Conservation (phyloP, 2,888 invertebrate species). For the Smittia aterrima region DNA sequence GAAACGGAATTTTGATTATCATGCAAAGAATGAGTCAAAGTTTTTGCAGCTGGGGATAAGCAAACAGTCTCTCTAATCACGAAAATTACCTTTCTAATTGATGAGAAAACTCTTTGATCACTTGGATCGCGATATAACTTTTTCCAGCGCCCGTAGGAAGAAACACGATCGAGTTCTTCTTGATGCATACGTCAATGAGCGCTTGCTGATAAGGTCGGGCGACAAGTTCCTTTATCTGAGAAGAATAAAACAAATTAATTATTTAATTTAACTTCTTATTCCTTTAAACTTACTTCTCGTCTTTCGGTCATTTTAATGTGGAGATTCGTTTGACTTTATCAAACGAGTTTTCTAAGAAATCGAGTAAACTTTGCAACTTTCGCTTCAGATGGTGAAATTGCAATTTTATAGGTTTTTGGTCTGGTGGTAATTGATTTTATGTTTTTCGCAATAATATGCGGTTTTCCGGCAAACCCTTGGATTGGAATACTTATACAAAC, state of each 20-base stretch:
- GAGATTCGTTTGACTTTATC: not conserved
- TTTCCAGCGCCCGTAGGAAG: conserved; percentile 93
- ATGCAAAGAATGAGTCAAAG: not conserved
- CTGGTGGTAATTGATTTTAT: too few species aligned
- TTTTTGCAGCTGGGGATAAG: not conserved
- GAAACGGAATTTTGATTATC: not conserved
- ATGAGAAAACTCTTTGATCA: conserved; percentile 55
- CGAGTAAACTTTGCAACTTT: too few species aligned
- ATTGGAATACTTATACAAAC: too few species aligned
- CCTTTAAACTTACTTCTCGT: not conserved
- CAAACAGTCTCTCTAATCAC: not conserved
- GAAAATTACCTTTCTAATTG: conserved; percentile 50
- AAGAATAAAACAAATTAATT: not conserved
- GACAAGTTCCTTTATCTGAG: not conserved
- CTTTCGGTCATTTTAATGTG: not conserved
- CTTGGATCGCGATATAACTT: conserved; percentile 80
- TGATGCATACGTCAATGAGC: conserved; percentile 50
- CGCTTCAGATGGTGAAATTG: too few species aligned
- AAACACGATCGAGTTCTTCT: conserved; percentile 84
- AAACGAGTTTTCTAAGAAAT: too few species aligned
- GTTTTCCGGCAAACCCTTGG: too few species aligned
- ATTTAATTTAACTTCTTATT: not conserved
- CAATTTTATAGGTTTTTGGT: too few species aligned
- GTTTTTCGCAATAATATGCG: too few species aligned
- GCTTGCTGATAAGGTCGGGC: conserved; percentile 50